Conservation (phyloP, 1,140 invertebrate species). For the Hycleus cichorii region DNA sequence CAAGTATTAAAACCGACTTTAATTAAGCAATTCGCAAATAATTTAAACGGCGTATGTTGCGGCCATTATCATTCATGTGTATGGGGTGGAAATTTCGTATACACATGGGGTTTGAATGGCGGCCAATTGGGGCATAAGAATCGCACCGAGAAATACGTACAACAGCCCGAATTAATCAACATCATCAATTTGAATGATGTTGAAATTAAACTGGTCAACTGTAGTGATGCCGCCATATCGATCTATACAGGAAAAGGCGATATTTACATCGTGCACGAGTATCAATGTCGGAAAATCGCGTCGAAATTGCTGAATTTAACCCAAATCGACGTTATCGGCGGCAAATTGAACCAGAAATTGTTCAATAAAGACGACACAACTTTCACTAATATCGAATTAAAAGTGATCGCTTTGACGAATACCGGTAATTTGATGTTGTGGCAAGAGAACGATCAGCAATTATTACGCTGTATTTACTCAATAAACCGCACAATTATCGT, state of each 20-base stretch:
- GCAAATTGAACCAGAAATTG: conserved; percentile 43
- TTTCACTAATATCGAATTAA: conserved; percentile 42
- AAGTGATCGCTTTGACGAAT: conserved; percentile 52
- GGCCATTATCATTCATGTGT: conserved; percentile 61
- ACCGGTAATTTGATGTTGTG: conserved; percentile 58
- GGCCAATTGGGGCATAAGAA: conserved; percentile 61
- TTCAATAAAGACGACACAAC: conserved; percentile 39
- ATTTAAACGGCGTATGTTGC: conserved; percentile 49
- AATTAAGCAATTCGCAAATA: conserved; percentile 31
- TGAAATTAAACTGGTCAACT: conserved; percentile 43
- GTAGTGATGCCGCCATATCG: conserved; percentile 61
- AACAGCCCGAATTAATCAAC: conserved; percentile 28
- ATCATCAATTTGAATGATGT: conserved; percentile 20
- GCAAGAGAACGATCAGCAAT: conserved; percentile 53
- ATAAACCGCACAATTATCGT: conserved; percentile 51
- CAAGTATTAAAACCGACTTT: conserved; percentile 48
- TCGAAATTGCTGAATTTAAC: conserved; percentile 48
- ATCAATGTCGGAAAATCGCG: conserved; percentile 60
- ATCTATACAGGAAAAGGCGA: conserved; percentile 57
- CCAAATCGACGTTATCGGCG: conserved; percentile 46
- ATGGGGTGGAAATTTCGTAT: conserved; percentile 48
- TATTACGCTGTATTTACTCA: conserved; percentile 55
- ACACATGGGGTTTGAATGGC: conserved; percentile 63
- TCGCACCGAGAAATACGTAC: conserved; percentile 36
- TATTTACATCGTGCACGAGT: conserved; percentile 63